Conservation (phyloP, 2,888 invertebrate genomes). For the Ctena decussata region DNA sequence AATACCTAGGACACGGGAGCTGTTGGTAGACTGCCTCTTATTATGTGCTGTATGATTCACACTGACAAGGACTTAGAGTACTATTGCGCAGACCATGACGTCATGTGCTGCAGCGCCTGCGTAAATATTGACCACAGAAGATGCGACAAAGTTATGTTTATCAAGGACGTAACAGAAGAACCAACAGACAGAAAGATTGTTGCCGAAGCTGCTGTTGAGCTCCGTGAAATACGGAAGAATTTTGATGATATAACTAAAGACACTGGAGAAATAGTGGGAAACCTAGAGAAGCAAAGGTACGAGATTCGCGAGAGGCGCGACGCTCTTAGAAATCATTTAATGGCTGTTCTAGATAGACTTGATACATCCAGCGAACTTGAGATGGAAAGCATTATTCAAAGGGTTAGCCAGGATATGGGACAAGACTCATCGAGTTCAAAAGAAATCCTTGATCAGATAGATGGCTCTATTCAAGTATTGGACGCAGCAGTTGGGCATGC, state of each 20-base stretch:
- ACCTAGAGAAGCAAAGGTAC: conserved; percentile 54
- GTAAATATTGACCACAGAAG: conserved; percentile 59
- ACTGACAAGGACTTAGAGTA: conserved; percentile 63
- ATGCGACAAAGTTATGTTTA: conserved; percentile 63
- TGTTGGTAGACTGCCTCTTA: conserved; percentile 50
- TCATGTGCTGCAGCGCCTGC: conserved; percentile 65
- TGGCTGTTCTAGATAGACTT: conserved; percentile 51
- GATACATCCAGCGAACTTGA: conserved; percentile 60
- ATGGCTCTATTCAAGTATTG: conserved; percentile 52
- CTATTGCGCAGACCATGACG: conserved; percentile 65
- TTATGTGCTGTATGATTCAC: conserved; percentile 60
- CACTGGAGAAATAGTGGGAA: conserved; percentile 51
- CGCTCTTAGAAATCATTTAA: conserved; percentile 49
- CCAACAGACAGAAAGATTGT: conserved; percentile 58
- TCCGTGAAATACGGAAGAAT: conserved; percentile 54
- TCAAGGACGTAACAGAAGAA: conserved; percentile 60
- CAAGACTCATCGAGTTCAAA: conserved; percentile 55
- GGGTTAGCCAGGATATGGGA: conserved; percentile 58
- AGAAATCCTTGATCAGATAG: conserved; percentile 54
- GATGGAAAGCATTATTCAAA: conserved; percentile 61
- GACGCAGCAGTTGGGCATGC: conserved; percentile 60
- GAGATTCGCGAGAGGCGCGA: conserved; percentile 61
- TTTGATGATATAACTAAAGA: conserved; percentile 62
- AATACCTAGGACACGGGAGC: conserved; percentile 55
- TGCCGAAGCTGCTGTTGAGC: conserved; percentile 59